Evolutionary conservation across 23 tunicate genomes (phyloP).

Genomic region (Phallusia fumigata): DNA sequence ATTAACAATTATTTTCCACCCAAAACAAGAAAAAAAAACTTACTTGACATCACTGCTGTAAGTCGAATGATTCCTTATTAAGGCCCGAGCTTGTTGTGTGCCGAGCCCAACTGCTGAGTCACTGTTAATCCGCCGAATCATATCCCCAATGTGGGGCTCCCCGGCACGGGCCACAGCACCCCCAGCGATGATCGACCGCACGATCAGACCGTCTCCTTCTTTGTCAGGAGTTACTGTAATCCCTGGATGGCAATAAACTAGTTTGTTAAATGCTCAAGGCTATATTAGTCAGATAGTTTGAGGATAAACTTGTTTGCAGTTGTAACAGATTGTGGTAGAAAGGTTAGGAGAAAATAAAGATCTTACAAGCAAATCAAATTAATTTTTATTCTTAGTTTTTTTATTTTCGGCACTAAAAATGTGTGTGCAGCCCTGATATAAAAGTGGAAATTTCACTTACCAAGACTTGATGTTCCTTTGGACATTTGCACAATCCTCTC

Average conservation of each 20-base stretch:
- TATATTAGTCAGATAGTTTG: not conserved
- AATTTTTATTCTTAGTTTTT: too few species aligned
- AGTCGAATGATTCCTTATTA: constrained; percentile 69
- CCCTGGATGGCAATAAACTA: constrained; percentile 18
- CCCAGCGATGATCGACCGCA: constrained; percentile 52
- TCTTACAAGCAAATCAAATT: too few species aligned
- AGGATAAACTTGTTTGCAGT: not conserved
- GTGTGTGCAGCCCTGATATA: not conserved
- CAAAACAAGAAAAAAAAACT: not conserved
- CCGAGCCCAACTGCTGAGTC: constrained; percentile 92
- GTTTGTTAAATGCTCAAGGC: not conserved
- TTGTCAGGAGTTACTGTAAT: constrained; percentile 86
- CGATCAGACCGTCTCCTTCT: constrained; percentile 79
- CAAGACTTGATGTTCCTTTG: constrained; percentile 79
- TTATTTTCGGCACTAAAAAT: too few species aligned
- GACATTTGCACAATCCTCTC: constrained; percentile 71
- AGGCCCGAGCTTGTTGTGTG: constrained; percentile 79
- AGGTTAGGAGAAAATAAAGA: not conserved
- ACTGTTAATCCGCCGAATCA: constrained; percentile 72
- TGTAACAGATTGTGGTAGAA: not conserved
- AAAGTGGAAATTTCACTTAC: constrained; percentile 18
- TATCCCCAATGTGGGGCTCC: constrained; percentile 76
- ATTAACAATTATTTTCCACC: too few species aligned
- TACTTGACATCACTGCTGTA: constrained; percentile 74
- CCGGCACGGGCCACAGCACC: constrained; percentile 85